phyloP scores from a whole-genome alignment of 1,140 invertebrate genomes.

The Oreohelix idahoensis region DNA sequence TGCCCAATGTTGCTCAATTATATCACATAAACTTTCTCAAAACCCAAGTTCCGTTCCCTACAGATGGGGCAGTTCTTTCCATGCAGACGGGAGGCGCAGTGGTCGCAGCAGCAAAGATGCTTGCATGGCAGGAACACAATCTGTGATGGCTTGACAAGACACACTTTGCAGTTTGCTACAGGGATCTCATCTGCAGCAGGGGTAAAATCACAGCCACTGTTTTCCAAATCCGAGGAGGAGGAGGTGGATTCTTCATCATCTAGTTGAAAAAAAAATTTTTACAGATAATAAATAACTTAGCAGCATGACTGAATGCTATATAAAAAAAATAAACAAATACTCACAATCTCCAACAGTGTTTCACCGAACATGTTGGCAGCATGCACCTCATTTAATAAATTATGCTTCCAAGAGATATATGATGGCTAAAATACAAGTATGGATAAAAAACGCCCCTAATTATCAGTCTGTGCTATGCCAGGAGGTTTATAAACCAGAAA shows the following conservation, averaged over 20 bases:
- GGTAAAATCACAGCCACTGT: not conserved
- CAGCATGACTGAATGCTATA: too few relatives aligned
- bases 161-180: conserved; percentile 46
- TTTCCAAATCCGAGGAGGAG: conserved; percentile 17
- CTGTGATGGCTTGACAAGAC: conserved; percentile 39
- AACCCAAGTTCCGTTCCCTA: conserved; percentile 25
- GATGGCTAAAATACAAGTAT: too few relatives aligned
- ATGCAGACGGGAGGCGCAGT: conserved; percentile 41
- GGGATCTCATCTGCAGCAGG: conserved; percentile 15
- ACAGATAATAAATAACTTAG: too few relatives aligned
- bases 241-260: not conserved
- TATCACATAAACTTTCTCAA: conserved; percentile 34
- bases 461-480: too few relatives aligned
- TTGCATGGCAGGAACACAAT: conserved; percentile 45
- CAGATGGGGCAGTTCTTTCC: conserved; percentile 45
- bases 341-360: too few relatives aligned
- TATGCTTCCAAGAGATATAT: too few relatives aligned
- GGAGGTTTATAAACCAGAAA: too few relatives aligned
- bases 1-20: not conserved
- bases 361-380: too few relatives aligned
- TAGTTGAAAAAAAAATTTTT: not conserved
- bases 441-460: too few relatives aligned
- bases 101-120: conserved; percentile 44
- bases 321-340: too few relatives aligned
- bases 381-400: too few relatives aligned